Conservation (phyloP, 2,888 invertebrate species). For the Minunthozetes semirufus region DNA sequence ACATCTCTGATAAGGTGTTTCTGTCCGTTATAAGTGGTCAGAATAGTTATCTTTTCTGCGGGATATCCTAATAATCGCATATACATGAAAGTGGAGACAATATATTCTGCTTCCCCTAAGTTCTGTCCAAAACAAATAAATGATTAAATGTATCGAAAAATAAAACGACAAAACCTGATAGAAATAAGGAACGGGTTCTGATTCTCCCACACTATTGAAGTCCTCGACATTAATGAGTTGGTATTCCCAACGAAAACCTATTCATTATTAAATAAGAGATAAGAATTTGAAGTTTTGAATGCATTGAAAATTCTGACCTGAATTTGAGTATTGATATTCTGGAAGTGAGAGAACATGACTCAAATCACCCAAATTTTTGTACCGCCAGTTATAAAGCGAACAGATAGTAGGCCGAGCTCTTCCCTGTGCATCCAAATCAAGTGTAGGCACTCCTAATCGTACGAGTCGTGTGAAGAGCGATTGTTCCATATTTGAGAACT, state of each 20-base stretch:
- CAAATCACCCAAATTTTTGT: slow-evolving; percentile 89
- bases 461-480: slow-evolving; percentile 94
- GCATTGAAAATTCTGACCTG: slow-evolving; percentile 53
- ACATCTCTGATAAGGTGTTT: slow-evolving; percentile 96
- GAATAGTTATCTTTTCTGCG: slow-evolving; percentile 88
- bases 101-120: slow-evolving; percentile 69
- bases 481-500: slow-evolving; percentile 99
- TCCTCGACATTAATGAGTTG: slow-evolving; percentile 94
- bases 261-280: neutral
- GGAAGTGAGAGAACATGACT: slow-evolving; percentile 73
- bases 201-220: slow-evolving; percentile 92
- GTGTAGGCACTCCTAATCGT: slow-evolving; percentile 89
- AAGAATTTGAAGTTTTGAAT: too few species aligned
- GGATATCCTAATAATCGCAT: slow-evolving; percentile 96
- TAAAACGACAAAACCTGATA: slow-evolving; percentile 65
- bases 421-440: slow-evolving; percentile 95
- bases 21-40: slow-evolving; percentile 98
- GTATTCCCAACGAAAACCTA: slow-evolving; percentile 75
- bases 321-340: slow-evolving; percentile 83
- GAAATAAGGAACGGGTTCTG: slow-evolving; percentile 96
- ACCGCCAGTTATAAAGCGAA: slow-evolving; percentile 90
- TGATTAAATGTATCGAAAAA: neutral
- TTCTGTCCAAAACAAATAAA: slow-evolving; percentile 49
- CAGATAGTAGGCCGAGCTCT: slow-evolving; percentile 86
- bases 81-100: slow-evolving; percentile 95